Percentiles rank a stretch among this genome's conserved stretches.
Conservation (phyloP, 2,113 vertebrate species). For the Pampusana beccarii region DNA sequence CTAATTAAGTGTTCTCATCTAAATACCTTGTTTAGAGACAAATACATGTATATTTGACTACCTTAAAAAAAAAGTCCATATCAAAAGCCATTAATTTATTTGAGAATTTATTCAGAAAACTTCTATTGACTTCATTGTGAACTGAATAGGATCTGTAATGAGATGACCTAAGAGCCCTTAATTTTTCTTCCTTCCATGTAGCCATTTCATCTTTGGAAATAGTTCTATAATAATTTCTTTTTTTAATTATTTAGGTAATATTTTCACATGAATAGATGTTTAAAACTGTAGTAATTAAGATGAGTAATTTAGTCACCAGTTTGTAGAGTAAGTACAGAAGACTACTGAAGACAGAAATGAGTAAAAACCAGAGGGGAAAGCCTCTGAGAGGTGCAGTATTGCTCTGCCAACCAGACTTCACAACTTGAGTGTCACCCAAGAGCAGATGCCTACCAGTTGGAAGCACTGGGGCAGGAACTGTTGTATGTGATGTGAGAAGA, state of each 20-base stretch:
- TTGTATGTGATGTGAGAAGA: not conserved
- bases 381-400: not conserved
- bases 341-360: not conserved
- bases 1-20: not conserved
- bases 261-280: not conserved
- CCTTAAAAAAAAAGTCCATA: not conserved
- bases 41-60: not conserved
- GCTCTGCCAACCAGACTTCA: not conserved
- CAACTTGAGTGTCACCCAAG: not conserved
- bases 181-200: not conserved
- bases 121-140: not conserved
- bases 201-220: not conserved
- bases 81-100: not conserved
- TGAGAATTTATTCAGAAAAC: not conserved
- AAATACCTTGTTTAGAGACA: not conserved
- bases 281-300: not conserved
- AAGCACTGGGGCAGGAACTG: conserved; percentile 17
- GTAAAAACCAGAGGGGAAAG: not conserved
- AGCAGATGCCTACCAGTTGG: not conserved
- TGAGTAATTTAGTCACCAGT: not conserved
- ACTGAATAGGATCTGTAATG: not conserved
- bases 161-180: not conserved
- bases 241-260: not conserved
- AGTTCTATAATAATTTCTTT: not conserved
- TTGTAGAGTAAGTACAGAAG: not conserved